Percentiles rank a stretch among this genome's conserved stretches.
Conservation (phyloP, 2,113 vertebrate genomes). For the Toxotes jaculatrix region DNA sequence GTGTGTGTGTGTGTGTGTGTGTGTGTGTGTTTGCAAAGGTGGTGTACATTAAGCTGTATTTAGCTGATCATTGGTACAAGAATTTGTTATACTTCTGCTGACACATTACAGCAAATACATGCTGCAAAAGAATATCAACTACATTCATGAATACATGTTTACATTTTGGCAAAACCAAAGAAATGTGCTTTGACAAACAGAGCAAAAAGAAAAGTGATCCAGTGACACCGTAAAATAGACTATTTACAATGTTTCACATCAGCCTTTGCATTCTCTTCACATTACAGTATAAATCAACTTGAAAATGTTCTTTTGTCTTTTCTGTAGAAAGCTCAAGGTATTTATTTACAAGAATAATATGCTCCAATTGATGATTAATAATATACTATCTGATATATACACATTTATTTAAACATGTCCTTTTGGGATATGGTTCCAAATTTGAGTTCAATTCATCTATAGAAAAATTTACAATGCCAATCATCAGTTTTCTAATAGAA, state of each 20-base stretch:
- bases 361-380: constrained; percentile 84
- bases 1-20: constrained; percentile 20
- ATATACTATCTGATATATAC: constrained; percentile 85
- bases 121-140: constrained; percentile 71
- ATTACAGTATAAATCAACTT: constrained; percentile 92
- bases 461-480: constrained; percentile 47
- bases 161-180: constrained; percentile 71
- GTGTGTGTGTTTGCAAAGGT: constrained; percentile 16
- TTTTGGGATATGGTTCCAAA: constrained; percentile 59
- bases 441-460: constrained; percentile 24
- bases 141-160: constrained; percentile 79
- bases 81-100: constrained; percentile 52
- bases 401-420: constrained; percentile 86
- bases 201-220: constrained; percentile 83
- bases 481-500: constrained; percentile 32
- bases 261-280: constrained; percentile 88
- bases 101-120: constrained; percentile 60
- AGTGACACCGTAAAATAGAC: constrained; percentile 80
- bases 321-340: constrained; percentile 88
- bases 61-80: constrained; percentile 55
- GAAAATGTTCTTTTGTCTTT: constrained; percentile 85
- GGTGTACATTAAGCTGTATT: constrained; percentile 36
- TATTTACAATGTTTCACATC: constrained; percentile 91
- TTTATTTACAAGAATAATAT: constrained; percentile 91
- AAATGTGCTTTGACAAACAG: constrained; percentile 48